These are phyloP conservation scores for Drosophila silvestris DNA, from an alignment of 2,888 invertebrate genomes.

Conservation along the genomic window DNA sequence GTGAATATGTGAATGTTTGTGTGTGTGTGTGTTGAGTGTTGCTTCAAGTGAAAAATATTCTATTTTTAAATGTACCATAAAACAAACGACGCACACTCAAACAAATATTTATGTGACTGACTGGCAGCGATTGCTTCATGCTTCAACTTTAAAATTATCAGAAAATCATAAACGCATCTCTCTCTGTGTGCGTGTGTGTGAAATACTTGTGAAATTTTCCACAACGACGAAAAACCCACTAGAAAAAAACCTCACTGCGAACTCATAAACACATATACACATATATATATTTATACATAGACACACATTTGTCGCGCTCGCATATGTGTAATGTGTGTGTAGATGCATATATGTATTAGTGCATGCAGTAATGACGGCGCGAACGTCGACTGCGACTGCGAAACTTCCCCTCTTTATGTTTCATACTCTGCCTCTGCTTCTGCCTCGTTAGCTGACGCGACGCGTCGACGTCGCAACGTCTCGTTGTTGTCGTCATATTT, in stretches of 20 bases:
- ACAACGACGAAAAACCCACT: conserved; percentile 68
- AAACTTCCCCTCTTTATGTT: conserved; percentile 79
- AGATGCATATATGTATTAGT: conserved; percentile 28
- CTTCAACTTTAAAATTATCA: conserved; percentile 76
- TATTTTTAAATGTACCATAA: conserved; percentile 72
- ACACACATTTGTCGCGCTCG: conserved; percentile 22
- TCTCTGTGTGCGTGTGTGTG: conserved; percentile 55
- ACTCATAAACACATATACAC: conserved; percentile 18
- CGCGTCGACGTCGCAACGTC: conserved; percentile 64
- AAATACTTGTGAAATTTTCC: conserved; percentile 79
- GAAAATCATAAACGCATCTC: conserved; percentile 52
- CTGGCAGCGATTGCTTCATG: conserved; percentile 64
- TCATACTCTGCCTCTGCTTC: conserved; percentile 46
- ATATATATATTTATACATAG: neutral
- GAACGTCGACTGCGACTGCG: conserved; percentile 50
- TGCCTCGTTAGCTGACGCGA: conserved; percentile 65
- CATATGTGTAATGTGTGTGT: conserved; percentile 8
- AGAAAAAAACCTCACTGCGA: conserved; percentile 52
- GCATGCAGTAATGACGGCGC: conserved; percentile 46
- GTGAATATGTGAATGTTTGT: conserved; percentile 5
- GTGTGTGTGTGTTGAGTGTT: conserved; percentile 33
- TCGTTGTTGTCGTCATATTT: conserved; percentile 61
- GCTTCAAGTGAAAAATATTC: conserved; percentile 69
- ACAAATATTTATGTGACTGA: conserved; percentile 44
- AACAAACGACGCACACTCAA: conserved; percentile 41